Percentiles rank a stretch among this genome's conserved stretches.
Conservation (phyloP, 2,888 invertebrate species). For the Zaprionus obscuricornis region DNA sequence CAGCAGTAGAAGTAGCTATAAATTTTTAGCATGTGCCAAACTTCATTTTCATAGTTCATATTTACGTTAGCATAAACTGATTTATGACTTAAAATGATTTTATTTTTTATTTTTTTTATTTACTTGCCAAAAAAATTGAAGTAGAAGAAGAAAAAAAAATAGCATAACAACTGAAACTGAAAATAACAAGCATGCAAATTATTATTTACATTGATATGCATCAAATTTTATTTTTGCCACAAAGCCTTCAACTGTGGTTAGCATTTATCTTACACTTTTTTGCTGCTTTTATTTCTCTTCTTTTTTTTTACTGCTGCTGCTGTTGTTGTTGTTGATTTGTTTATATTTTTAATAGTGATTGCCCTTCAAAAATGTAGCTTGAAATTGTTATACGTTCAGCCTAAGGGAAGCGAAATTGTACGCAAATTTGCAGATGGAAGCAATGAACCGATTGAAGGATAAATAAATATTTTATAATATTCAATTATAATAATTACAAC, state of each 20-base stretch:
- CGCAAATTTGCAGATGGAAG: conserved; percentile 1
- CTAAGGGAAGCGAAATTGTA: conserved; percentile 24
- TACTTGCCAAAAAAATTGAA: conserved; percentile 19
- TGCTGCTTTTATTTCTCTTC: too few species aligned
- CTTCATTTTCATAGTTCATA: conserved; percentile 28
- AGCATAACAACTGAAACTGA: conserved; percentile 31
- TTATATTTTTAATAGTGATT: conserved; percentile 27
- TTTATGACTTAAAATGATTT: conserved; percentile 15
- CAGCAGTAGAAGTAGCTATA: background rate
- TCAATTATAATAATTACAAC: too few species aligned
- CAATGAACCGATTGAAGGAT: conserved; percentile 45
- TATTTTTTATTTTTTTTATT: too few species aligned
- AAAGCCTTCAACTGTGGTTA: conserved; percentile 68
- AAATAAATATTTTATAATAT: conserved; percentile 11
- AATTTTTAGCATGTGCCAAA: background rate
- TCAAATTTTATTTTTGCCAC: conserved; percentile 40
- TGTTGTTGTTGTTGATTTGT: conserved; percentile 5
- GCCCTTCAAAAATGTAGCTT: conserved; percentile 42
- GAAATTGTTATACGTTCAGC: conserved; percentile 13
- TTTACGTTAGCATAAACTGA: conserved; percentile 29
- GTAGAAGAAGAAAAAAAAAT: too few species aligned
- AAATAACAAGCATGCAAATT: conserved; percentile 54
- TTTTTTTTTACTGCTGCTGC: too few species aligned
- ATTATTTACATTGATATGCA: conserved; percentile 62
- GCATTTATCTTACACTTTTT: conserved; percentile 43